Base-by-base conservation (phyloP, 2,888 invertebrate genomes). In the Salticus scenicus region DNA sequence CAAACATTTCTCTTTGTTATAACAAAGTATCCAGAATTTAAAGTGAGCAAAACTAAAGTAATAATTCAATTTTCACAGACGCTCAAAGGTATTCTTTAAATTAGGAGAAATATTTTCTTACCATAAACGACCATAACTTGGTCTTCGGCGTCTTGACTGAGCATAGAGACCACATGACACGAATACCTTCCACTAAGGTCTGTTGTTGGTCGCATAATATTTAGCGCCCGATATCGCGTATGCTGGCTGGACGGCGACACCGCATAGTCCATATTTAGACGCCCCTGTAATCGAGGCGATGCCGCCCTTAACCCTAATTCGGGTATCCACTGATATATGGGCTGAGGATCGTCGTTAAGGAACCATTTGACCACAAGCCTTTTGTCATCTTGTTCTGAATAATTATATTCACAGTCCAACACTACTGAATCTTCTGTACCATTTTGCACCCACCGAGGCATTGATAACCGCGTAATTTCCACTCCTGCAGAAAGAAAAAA, bases 241-340 rank as follows among this genome's bases (percentile, higher is more conserved):
- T 87, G 87, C 28, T 71, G 42, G 76, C 87, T 88, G 74, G 85
- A 78, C 63, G 87, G 88, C 28, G 88, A 87, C 64, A 80, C 86
- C 10, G 78, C 71, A 76, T 89, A 89, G 71, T 88, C 85, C 82
- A 88, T 84, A 75, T 89, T 89, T 14, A 89, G 87, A 28, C 78
- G 80, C 31, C 84, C 84, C 27, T 79, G 71, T 12, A 88, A 67
- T 7, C 78, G 64, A 27, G 73, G 69, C 14, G 85, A 82, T 1
- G 84, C 82, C 30, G 73, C 79, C 41, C 88, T 57, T 81, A 88
- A 71, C 64, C 80, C 69, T 70, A 88, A 85, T 12, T 89, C 89
- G 17, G 89, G 89, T 27, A 89, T 89, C 89, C 89, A 89, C 82
- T 89, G 89, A 74, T 89, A 89, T 63, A 89, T 89, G 14, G 89